These are phyloP conservation scores for Polyommatus icarus DNA, from an alignment of 2,888 invertebrate genomes.

Conservation along the genomic window DNA sequence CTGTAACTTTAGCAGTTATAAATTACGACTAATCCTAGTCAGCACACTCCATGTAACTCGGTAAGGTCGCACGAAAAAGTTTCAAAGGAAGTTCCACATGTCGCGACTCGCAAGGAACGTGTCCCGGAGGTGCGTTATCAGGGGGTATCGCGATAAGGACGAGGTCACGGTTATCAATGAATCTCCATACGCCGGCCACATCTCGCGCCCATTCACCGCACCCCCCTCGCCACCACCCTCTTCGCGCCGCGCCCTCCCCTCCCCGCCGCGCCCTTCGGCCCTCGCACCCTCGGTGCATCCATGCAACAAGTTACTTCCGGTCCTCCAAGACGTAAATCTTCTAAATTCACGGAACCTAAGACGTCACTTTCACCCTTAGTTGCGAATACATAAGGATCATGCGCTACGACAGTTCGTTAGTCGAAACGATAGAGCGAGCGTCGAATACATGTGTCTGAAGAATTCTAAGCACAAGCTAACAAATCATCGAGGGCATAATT, in stretches of 20 bases:
- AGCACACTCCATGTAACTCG: not conserved
- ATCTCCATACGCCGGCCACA: slow-evolving; percentile 79
- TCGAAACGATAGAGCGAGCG: not conserved
- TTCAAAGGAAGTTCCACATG: not conserved
- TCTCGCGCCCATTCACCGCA: slow-evolving; percentile 80
- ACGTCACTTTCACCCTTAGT: slow-evolving; percentile 32
- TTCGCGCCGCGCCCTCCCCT: slow-evolving; percentile 47
- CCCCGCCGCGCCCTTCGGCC: slow-evolving; percentile 48
- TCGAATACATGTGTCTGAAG: not conserved
- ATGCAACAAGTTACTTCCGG: slow-evolving; percentile 77
- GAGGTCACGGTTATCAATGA: slow-evolving; percentile 78
- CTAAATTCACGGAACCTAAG: slow-evolving; percentile 31
- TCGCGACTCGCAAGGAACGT: not conserved
- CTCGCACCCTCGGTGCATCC: slow-evolving; percentile 71
- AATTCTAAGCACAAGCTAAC: not conserved
- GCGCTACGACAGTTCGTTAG: slow-evolving; percentile 6
- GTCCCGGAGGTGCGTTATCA: slow-evolving; percentile 24
- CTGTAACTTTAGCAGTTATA: too few relatives aligned
- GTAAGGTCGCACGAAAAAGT: not conserved
- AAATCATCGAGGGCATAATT: not conserved
- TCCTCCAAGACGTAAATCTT: slow-evolving; percentile 40
- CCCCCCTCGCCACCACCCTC: slow-evolving; percentile 50
- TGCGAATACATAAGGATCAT: slow-evolving; percentile 12
- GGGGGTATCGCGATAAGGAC: slow-evolving; percentile 67
- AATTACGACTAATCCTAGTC: too few relatives aligned